A percentile compares a stretch with the other conserved stretches of the same genome.
Conservation (phyloP, 2,113 vertebrate species). For the Albula glossodonta region DNA sequence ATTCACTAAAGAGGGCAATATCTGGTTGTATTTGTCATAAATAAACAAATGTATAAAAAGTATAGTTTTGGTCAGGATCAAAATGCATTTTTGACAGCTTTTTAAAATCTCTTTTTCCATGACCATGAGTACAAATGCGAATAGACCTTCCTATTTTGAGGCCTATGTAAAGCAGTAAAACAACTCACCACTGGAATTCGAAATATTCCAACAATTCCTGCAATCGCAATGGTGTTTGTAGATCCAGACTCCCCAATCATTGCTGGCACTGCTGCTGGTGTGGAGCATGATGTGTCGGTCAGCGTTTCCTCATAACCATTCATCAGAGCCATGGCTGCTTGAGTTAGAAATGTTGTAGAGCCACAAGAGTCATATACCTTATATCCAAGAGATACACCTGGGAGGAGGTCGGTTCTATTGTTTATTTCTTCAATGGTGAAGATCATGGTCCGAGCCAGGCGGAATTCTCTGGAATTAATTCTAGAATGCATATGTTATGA, state of each 20-base stretch:
- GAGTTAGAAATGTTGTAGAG: constrained; percentile 44
- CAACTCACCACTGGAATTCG: not conserved
- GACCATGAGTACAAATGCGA: too few relatives aligned
- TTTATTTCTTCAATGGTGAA: constrained; percentile 59
- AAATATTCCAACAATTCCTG: constrained; percentile 8
- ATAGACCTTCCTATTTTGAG: not conserved
- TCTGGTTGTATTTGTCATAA: too few relatives aligned
- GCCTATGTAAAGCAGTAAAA: too few relatives aligned
- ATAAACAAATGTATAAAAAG: too few relatives aligned
- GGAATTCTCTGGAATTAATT: constrained; percentile 54
- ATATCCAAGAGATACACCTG: constrained; percentile 53
- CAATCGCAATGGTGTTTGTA: constrained; percentile 11
- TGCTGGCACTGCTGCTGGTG: constrained; percentile 5
- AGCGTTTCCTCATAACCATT: not conserved
- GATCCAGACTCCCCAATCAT: constrained; percentile 15
- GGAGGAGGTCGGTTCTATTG: constrained; percentile 41
- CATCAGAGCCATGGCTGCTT: not conserved
- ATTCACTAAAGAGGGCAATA: too few relatives aligned
- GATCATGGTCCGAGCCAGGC: constrained; percentile 54
- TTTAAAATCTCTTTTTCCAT: too few relatives aligned
- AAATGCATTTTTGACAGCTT: too few relatives aligned
- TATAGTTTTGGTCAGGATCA: too few relatives aligned
- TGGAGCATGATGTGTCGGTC: constrained; percentile 12
- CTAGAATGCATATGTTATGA: constrained; percentile 22
- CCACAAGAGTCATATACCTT: constrained; percentile 54